Evolutionary conservation across 2,888 invertebrate genomes (phyloP).

Genomic region (Drosophila prolongata): DNA sequence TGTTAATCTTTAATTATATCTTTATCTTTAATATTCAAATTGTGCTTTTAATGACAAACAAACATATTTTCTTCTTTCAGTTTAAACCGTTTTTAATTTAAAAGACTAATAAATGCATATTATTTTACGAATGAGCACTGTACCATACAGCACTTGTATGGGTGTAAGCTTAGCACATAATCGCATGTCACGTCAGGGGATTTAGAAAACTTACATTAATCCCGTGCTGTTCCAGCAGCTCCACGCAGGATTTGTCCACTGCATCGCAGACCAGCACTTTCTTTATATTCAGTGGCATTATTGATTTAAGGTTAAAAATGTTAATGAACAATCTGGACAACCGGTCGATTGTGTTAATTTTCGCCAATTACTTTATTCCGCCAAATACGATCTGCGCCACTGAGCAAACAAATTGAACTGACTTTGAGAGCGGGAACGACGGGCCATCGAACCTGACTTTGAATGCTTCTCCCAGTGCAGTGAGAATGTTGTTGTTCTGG

Average conservation of each 20-base stretch:
- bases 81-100: no score
- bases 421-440: slow-evolving; percentile 36
- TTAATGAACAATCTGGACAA: slow-evolving; percentile 4
- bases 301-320: slow-evolving; percentile 43
- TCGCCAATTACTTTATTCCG: slow-evolving; percentile 4
- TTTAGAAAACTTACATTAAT: slow-evolving; percentile 87
- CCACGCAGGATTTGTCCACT: slow-evolving; percentile 93
- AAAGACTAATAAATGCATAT: no score
- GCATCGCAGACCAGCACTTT: slow-evolving; percentile 97
- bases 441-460: slow-evolving; percentile 48
- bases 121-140: slow-evolving; percentile 2
- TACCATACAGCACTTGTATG: slow-evolving; percentile 20
- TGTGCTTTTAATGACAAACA: no score
- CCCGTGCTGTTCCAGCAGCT: slow-evolving; percentile 90
- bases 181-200: not conserved
- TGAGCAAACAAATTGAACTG: slow-evolving; percentile 55
- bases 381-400: slow-evolving; percentile 37
- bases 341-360: slow-evolving; percentile 2
- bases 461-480: slow-evolving; percentile 19
- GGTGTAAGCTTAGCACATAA: slow-evolving; percentile 9
- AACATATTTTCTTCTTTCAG: no score
- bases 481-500: slow-evolving; percentile 11
- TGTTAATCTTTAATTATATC: no score
- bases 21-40: no score
- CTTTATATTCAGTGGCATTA: slow-evolving; percentile 88